Percentiles rank a stretch among this genome's conserved stretches.
phyloP scores from a whole-genome alignment of 2,888 invertebrate genomes.

The Dermolepida albohirtum region DNA sequence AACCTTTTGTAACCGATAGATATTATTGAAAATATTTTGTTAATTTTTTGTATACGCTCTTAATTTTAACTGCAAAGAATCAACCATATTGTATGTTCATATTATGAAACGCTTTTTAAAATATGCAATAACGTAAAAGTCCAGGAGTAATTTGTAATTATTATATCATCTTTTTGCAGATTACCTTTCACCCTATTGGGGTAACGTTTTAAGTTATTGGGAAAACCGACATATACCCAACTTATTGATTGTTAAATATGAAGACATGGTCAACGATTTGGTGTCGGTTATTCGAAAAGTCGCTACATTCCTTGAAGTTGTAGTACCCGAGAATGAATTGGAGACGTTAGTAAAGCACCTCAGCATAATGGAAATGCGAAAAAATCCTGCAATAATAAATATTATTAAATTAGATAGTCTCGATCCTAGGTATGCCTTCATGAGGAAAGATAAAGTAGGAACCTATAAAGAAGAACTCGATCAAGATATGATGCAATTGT shows the following conservation, averaged over 20 bases:
- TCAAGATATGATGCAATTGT: slow-evolving; percentile 74
- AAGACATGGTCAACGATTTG: slow-evolving; percentile 63
- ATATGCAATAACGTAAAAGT: too few species aligned
- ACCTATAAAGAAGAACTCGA: slow-evolving; percentile 70
- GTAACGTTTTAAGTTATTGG: slow-evolving; percentile 60
- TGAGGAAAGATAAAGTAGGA: slow-evolving; percentile 65
- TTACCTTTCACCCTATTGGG: slow-evolving; percentile 54
- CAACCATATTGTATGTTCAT: too few species aligned
- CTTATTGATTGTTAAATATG: slow-evolving; percentile 57
- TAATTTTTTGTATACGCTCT: too few species aligned
- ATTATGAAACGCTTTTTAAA: too few species aligned
- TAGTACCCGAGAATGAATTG: slow-evolving; percentile 58
- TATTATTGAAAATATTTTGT: too few species aligned
- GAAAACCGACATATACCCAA: slow-evolving; percentile 56
- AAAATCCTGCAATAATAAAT: slow-evolving; percentile 60
- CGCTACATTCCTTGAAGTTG: slow-evolving; percentile 63
- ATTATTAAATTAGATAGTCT: slow-evolving; percentile 41
- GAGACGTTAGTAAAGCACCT: slow-evolving; percentile 63
- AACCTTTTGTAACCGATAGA: too few species aligned
- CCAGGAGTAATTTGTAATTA: too few species aligned
- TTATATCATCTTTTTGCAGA: slow-evolving; percentile 45
- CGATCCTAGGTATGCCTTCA: slow-evolving; percentile 63
- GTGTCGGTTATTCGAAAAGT: slow-evolving; percentile 62
- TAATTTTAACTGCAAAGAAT: too few species aligned
- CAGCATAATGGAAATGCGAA: slow-evolving; percentile 67